Conservation (phyloP, 2,888 invertebrate species). For the Drosophila mulleri region DNA sequence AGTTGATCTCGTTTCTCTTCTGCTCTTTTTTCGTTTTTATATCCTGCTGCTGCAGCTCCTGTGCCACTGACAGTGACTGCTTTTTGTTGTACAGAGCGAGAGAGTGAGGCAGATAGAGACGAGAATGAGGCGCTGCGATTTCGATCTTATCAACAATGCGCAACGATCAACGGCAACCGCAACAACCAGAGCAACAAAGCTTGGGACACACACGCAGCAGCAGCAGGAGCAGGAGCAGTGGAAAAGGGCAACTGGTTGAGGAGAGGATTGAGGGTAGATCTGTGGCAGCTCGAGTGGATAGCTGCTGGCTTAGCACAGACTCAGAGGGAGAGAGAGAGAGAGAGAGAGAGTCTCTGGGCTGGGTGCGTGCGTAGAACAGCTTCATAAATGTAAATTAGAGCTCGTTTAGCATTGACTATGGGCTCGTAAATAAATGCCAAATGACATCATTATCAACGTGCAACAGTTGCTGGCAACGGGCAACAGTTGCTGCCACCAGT, state of each 20-base stretch:
- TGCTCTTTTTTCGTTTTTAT: slow-evolving; percentile 17
- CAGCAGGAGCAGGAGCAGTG: slow-evolving; percentile 18
- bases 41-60: slow-evolving; percentile 24
- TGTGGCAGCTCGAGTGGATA: neutral
- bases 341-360: slow-evolving; percentile 33
- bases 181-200: slow-evolving; percentile 45
- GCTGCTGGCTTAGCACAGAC: slow-evolving; percentile 32
- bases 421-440: slow-evolving; percentile 84
- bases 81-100: slow-evolving; percentile 43
- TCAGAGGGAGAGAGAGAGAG: neutral
- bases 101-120: slow-evolving; percentile 23
- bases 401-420: slow-evolving; percentile 83
- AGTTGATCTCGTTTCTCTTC: slow-evolving; percentile 62
- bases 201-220: slow-evolving; percentile 75
- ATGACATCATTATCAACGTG: slow-evolving; percentile 82
- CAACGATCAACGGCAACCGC: slow-evolving; percentile 65
- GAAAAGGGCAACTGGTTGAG: slow-evolving; percentile 12
- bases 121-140: slow-evolving; percentile 64
- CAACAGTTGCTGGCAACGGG: slow-evolving; percentile 20
- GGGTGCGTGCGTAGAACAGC: slow-evolving; percentile 82
- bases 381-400: slow-evolving; percentile 85
- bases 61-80: slow-evolving; percentile 33
- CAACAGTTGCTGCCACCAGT: slow-evolving; percentile 30
- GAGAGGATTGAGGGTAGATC: neutral
- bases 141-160: slow-evolving; percentile 76